Evolutionary conservation across 2,888 invertebrate species (phyloP).

Genomic region (Desoria tigrina): DNA sequence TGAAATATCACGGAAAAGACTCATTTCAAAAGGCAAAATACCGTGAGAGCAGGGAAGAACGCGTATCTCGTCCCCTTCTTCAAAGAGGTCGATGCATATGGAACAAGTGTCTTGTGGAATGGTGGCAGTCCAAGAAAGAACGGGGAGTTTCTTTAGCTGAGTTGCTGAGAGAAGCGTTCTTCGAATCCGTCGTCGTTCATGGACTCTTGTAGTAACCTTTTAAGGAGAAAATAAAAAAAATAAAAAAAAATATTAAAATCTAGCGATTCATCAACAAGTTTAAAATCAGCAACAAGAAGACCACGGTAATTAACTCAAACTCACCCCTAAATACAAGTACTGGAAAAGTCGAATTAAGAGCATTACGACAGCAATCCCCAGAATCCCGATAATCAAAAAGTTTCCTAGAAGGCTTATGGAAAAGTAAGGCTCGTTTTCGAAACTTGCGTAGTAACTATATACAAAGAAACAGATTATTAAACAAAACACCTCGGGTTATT

Average conservation of each 20-base stretch:
- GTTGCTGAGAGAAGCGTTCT: constrained; percentile 62
- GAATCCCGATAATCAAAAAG: constrained; percentile 40
- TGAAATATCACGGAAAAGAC: too few relatives aligned
- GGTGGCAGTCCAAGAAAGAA: constrained; percentile 37
- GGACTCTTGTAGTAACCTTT: constrained; percentile 36
- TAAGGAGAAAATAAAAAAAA: constrained; percentile 1
- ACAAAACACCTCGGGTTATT: neutral
- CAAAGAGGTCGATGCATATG: constrained; percentile 46
- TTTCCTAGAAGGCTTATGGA: constrained; percentile 40
- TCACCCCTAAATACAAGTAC: constrained; percentile 37
- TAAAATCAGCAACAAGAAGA: neutral
- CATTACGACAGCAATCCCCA: constrained; percentile 37
- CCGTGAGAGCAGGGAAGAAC: constrained; percentile 47
- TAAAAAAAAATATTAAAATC: neutral
- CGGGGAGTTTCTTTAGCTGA: constrained; percentile 45
- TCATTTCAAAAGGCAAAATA: constrained; percentile 10
- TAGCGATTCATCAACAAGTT: too few relatives aligned
- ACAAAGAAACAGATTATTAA: neutral
- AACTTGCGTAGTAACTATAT: constrained; percentile 35
- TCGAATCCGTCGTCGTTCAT: constrained; percentile 63
- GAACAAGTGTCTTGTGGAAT: constrained; percentile 49
- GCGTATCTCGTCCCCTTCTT: constrained; percentile 41
- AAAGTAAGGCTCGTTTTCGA: constrained; percentile 45
- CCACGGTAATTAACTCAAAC: neutral
- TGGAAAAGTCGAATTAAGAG: constrained; percentile 34